These are phyloP conservation scores for Tetramorium alpestre DNA, from an alignment of 1,140 invertebrate species.

Conservation along the genomic window DNA sequence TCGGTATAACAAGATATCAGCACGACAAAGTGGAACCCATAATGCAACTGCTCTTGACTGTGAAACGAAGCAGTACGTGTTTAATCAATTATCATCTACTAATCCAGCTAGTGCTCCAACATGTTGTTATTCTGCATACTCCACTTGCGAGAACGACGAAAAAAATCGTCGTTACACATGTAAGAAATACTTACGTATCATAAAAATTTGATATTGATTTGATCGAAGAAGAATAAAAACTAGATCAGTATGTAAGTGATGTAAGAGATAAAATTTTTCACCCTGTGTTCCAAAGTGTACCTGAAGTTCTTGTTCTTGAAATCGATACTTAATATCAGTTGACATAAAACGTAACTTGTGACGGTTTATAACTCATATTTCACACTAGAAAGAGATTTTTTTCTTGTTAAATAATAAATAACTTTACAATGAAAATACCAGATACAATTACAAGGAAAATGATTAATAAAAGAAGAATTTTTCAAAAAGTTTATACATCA, in stretches of 20 bases:
- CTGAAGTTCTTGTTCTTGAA: background rate
- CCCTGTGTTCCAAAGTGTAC: background rate
- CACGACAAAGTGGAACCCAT: background rate
- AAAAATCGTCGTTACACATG: background rate
- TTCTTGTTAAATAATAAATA: background rate
- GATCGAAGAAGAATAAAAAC: background rate
- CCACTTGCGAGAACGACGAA: background rate
- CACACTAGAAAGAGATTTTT: background rate
- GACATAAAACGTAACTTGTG: background rate
- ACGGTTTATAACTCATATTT: background rate
- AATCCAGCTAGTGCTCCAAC: background rate
- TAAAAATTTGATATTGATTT: background rate
- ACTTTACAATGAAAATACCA: background rate
- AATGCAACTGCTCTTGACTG: background rate
- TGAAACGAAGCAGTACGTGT: background rate
- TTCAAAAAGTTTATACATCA: background rate
- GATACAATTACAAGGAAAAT: no score
- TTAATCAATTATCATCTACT: constrained; percentile 40
- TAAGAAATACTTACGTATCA: background rate
- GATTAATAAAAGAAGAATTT: background rate
- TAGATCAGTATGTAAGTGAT: background rate
- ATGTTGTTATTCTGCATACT: background rate
- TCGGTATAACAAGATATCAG: constrained; percentile 3
- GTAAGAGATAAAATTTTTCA: background rate
- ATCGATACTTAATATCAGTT: constrained; percentile 10